A percentile compares a stretch with the other conserved stretches of the same genome.
Conservation (phyloP, 2,888 invertebrate genomes). For the Xylota sylvarum region DNA sequence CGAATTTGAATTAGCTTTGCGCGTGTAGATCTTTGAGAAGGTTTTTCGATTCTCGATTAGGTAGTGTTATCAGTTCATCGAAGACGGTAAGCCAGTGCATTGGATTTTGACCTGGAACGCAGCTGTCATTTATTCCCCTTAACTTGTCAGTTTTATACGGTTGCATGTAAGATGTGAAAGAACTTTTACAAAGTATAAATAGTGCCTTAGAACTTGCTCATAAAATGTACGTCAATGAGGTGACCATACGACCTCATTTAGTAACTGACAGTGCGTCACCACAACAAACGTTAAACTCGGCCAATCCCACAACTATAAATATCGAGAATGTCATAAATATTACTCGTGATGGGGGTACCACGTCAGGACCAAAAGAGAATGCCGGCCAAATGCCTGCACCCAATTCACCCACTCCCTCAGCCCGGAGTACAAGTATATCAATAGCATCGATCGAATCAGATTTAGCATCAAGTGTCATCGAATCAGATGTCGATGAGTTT, state of each 20-base stretch:
- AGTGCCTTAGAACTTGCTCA: conserved; percentile 2
- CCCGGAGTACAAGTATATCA: conserved; percentile 82
- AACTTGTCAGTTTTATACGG: not conserved
- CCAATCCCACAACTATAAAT: conserved; percentile 53
- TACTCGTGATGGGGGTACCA: conserved; percentile 45
- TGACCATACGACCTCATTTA: conserved; percentile 60
- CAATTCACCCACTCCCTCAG: conserved; percentile 76
- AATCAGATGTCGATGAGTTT: conserved; percentile 81
- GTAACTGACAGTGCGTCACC: conserved; percentile 22
- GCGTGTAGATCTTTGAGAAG: conserved; percentile 15
- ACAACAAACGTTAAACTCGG: conserved; percentile 41
- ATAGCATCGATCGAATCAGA: conserved; percentile 83
- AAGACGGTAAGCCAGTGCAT: not conserved
- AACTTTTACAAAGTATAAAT: not conserved
- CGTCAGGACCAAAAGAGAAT: conserved; percentile 39
- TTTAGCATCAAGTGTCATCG: conserved; percentile 83
- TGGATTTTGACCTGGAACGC: not conserved
- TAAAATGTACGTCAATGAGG: conserved; percentile 78
- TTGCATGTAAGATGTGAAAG: conserved; percentile 20
- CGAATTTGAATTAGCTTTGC: conserved; percentile 8
- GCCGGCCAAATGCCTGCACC: not conserved
- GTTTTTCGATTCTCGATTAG: not conserved
- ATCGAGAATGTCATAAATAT: conserved; percentile 75
- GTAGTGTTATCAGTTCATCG: conserved; percentile 20
- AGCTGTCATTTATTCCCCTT: not conserved